A percentile compares a stretch with the other conserved stretches of the same genome.
Conservation (phyloP, 1,140 invertebrate species). For the Tetragnatha versicolor region DNA sequence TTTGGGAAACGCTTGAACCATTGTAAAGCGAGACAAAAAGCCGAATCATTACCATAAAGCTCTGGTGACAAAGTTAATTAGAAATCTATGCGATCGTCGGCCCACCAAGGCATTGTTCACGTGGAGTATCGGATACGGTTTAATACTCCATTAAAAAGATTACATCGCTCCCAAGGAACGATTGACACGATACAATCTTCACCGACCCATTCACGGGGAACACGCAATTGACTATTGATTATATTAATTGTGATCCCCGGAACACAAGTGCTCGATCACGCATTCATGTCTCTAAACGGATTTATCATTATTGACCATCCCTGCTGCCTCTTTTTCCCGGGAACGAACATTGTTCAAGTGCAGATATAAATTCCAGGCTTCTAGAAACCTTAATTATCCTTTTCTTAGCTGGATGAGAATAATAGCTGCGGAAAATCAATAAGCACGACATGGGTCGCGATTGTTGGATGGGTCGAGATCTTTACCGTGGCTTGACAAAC, state of each 20-base stretch:
- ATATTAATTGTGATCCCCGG: slow-evolving; percentile 43
- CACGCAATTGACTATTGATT: slow-evolving; percentile 53
- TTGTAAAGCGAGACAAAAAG: slow-evolving; percentile 47
- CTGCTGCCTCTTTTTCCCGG: neutral
- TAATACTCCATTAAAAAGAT: slow-evolving; percentile 54
- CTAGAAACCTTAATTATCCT: slow-evolving; percentile 27
- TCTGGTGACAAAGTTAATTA: slow-evolving; percentile 53
- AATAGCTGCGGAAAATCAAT: slow-evolving; percentile 18
- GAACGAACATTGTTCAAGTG: slow-evolving; percentile 32
- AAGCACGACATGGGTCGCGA: slow-evolving; percentile 45
- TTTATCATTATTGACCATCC: slow-evolving; percentile 53
- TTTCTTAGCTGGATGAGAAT: neutral
- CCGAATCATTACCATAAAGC: slow-evolving; percentile 39
- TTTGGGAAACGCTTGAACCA: slow-evolving; percentile 37
- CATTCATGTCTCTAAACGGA: slow-evolving; percentile 48
- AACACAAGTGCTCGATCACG: slow-evolving; percentile 50
- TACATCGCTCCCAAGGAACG: slow-evolving; percentile 45
- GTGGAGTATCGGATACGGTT: slow-evolving; percentile 50
- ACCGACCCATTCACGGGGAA: slow-evolving; percentile 28
- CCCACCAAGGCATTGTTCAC: slow-evolving; percentile 44
- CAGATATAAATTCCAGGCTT: neutral
- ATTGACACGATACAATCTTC: slow-evolving; percentile 48
- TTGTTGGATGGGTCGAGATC: too few relatives aligned
- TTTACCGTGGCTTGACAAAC: too few relatives aligned
- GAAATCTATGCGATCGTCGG: slow-evolving; percentile 48